Percentiles rank a stretch among this genome's conserved stretches.
These are phyloP conservation scores for Lycophotia porphyrea DNA, from an alignment of 2,888 invertebrate species.

Conservation along the genomic window DNA sequence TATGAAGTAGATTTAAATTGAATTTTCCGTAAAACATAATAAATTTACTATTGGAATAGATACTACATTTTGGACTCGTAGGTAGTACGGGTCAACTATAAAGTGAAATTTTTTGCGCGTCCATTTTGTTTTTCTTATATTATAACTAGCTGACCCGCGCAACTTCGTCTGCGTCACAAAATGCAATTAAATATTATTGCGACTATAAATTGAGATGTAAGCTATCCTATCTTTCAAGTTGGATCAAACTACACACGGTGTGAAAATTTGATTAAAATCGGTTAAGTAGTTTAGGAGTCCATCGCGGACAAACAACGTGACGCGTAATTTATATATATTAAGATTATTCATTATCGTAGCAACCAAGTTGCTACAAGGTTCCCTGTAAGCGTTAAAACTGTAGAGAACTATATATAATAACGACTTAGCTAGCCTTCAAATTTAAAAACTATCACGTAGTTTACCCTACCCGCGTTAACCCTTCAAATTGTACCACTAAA, in stretches of 20 bases:
- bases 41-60: background rate
- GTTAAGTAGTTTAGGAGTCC: no score
- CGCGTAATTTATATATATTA: no score
- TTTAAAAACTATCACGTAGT: background rate
- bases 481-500: conserved; percentile 63
- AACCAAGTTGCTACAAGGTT: background rate
- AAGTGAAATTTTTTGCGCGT: background rate
- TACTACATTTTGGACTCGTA: background rate
- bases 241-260: no score
- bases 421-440: background rate
- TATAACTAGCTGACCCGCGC: no score
- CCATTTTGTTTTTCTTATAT: background rate
- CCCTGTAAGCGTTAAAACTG: background rate
- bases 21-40: background rate
- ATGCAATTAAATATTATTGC: no score
- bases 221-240: no score
- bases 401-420: background rate
- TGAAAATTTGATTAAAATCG: no score
- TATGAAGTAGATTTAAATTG: background rate
- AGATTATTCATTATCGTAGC: background rate
- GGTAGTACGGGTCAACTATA: background rate
- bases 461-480: conserved; percentile 40
- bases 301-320: no score
- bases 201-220: no score
- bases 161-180: no score